These are phyloP conservation scores for Amphibalanus amphitrite DNA, from an alignment of 1,140 invertebrate genomes.

Conservation along the genomic window DNA sequence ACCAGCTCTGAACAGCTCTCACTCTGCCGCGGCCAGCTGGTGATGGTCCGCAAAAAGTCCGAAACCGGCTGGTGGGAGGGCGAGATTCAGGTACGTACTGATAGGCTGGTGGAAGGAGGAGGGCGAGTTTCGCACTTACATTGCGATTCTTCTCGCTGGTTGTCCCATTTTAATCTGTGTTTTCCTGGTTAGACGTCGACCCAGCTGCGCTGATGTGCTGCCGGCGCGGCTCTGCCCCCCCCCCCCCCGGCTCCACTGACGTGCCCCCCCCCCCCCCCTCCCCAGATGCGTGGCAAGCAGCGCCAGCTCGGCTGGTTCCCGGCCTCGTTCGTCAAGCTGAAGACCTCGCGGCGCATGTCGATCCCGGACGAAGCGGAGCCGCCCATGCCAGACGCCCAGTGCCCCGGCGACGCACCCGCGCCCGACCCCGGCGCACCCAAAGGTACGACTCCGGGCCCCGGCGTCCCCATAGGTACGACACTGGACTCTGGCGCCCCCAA, in stretches of 20 bases:
- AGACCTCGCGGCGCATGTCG: constrained; percentile 3
- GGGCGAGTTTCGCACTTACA: too few species aligned
- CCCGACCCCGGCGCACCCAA: constrained; percentile 17
- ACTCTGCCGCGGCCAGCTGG: constrained; percentile 77
- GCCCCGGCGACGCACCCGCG: constrained; percentile 18
- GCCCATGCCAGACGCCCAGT: constrained; percentile 7
- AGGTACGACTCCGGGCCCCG: constrained; percentile 10
- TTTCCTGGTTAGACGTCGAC: constrained; percentile 28
- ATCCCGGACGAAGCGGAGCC: constrained; percentile 16
- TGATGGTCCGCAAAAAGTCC: constrained; percentile 90
- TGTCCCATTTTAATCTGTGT: too few species aligned
- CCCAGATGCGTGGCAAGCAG: constrained; percentile 73
- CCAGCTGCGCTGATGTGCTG: background rate
- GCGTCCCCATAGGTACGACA: too few species aligned
- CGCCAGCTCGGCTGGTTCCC: constrained; percentile 94
- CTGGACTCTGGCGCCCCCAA: background rate
- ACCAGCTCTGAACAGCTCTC: constrained; percentile 78
- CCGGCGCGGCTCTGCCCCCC: too few species aligned
- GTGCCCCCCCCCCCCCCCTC: too few species aligned
- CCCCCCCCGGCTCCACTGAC: background rate
- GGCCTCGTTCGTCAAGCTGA: constrained; percentile 83
- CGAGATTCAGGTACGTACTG: constrained; percentile 57
- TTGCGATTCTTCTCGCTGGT: too few species aligned
- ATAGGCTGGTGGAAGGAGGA: too few species aligned
- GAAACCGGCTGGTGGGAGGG: constrained; percentile 99